A percentile compares a stretch with the other conserved stretches of the same genome.
Conservation (phyloP, 2,797 vertebrate genomes). For the Ceyx erithaca region DNA sequence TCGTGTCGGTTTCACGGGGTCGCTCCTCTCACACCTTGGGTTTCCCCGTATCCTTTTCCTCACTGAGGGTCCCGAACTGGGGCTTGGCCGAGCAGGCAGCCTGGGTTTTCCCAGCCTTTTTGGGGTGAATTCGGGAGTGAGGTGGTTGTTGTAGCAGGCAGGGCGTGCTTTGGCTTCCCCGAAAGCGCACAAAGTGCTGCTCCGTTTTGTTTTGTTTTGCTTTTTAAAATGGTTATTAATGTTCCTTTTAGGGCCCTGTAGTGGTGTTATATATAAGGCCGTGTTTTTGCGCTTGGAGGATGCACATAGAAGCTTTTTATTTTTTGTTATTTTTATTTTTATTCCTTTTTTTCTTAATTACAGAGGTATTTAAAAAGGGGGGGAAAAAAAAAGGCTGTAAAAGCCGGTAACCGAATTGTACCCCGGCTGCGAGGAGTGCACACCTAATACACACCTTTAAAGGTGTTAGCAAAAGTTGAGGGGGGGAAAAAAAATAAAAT, state of each 20-base stretch:
- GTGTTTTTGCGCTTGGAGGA: not conserved
- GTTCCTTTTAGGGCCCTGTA: not conserved
- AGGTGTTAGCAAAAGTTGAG: conserved; percentile 41
- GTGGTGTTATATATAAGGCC: not conserved
- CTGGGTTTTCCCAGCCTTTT: not conserved
- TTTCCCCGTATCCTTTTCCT: too few relatives aligned
- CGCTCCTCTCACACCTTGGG: not conserved
- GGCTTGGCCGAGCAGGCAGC: not conserved
- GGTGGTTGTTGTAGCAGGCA: not conserved
- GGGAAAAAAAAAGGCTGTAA: not conserved
- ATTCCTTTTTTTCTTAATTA: not conserved
- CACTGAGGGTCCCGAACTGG: not conserved
- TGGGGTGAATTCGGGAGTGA: not conserved
- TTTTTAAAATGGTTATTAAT: not conserved
- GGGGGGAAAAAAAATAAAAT: not conserved
- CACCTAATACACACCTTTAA: not conserved
- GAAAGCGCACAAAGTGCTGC: not conserved
- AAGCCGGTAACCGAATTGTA: not conserved
- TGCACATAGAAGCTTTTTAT: not conserved
- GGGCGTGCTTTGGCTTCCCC: not conserved
- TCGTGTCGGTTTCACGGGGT: not conserved
- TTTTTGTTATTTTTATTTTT: not conserved
- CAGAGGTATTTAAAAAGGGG: not conserved
- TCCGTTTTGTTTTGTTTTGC: not conserved
- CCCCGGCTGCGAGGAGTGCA: not conserved